Evolutionary conservation across 2,113 vertebrate genomes (phyloP).

Genomic region (Potamarius usumacintae): DNA sequence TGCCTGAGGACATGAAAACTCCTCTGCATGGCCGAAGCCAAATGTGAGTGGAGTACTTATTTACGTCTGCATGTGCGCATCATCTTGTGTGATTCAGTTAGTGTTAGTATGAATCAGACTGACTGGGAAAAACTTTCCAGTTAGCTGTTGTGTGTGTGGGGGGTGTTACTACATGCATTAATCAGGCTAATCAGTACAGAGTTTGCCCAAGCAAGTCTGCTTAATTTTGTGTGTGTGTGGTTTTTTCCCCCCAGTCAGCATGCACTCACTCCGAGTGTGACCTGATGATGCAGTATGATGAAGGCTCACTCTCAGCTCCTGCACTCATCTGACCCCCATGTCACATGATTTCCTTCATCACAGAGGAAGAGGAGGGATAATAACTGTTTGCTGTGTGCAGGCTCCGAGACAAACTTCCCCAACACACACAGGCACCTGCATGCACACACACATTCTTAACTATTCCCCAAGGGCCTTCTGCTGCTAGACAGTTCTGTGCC

Average conservation of each 20-base stretch:
- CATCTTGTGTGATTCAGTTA: slow-evolving; percentile 27
- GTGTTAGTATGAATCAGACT: slow-evolving; percentile 19
- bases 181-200: slow-evolving; percentile 14
- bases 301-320: slow-evolving; percentile 16
- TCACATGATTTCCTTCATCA: slow-evolving; percentile 22
- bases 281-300: slow-evolving; percentile 45
- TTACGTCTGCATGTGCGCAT: slow-evolving; percentile 5
- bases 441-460: neutral
- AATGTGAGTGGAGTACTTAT: neutral
- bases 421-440: neutral
- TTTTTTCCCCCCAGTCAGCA: slow-evolving; percentile 6
- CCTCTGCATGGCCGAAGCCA: neutral
- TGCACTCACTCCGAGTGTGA: slow-evolving; percentile 28
- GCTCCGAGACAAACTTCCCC: neutral
- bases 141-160: neutral
- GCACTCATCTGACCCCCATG: slow-evolving; percentile 34
- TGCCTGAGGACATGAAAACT: neutral
- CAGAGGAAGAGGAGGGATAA: slow-evolving; percentile 15
- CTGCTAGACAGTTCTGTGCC: slow-evolving; percentile 24
- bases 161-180: neutral
- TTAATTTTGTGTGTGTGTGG: neutral
- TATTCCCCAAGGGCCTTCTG: neutral
- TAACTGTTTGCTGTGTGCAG: neutral
- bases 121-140: neutral
- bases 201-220: slow-evolving; percentile 17